Percentiles rank a stretch among this genome's conserved stretches.
Evolutionary conservation across 2,888 invertebrate species (phyloP).

Genomic region (Furcula furcula): DNA sequence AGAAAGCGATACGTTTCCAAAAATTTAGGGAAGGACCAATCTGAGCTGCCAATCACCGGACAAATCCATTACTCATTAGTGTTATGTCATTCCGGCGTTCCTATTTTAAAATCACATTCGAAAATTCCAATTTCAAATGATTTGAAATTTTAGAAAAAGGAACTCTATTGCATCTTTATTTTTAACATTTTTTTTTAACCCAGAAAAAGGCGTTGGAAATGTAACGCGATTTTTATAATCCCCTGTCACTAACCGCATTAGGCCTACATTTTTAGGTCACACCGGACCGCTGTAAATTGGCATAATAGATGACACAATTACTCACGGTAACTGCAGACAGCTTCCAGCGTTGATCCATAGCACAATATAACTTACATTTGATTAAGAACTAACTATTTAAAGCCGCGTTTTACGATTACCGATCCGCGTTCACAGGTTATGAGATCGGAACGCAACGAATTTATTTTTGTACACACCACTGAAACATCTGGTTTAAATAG

Average conservation of each 20-base stretch:
- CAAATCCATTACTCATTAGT: slow-evolving; percentile 22
- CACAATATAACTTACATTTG: slow-evolving; percentile 20
- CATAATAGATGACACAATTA: slow-evolving; percentile 27
- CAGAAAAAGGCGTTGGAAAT: background rate
- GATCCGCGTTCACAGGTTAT: slow-evolving; percentile 17
- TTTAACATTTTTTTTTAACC: slow-evolving; percentile 2
- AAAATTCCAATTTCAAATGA: slow-evolving; percentile 5
- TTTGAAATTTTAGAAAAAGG: slow-evolving; percentile 9
- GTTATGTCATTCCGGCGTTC: slow-evolving; percentile 41
- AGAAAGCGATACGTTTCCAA: slow-evolving; percentile 42
- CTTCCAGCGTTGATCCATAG: slow-evolving; percentile 5
- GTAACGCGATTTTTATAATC: background rate
- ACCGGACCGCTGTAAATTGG: slow-evolving; percentile 33
- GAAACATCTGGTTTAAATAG: background rate
- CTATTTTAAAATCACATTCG: slow-evolving; percentile 22
- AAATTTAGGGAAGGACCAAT: slow-evolving; percentile 55
- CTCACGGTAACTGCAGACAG: slow-evolving; percentile 25
- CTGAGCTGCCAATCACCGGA: slow-evolving; percentile 31
- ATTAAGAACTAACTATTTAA: slow-evolving; percentile 2
- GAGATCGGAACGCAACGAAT: slow-evolving; percentile 9
- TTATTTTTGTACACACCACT: slow-evolving; percentile 1
- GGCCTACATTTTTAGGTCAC: slow-evolving; percentile 62
- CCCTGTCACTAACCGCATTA: slow-evolving; percentile 62
- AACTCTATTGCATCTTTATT: slow-evolving; percentile 8
- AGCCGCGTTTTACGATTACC: too few relatives aligned